Conservation (phyloP, 2,113 vertebrate species). For the Puma concolor region DNA sequence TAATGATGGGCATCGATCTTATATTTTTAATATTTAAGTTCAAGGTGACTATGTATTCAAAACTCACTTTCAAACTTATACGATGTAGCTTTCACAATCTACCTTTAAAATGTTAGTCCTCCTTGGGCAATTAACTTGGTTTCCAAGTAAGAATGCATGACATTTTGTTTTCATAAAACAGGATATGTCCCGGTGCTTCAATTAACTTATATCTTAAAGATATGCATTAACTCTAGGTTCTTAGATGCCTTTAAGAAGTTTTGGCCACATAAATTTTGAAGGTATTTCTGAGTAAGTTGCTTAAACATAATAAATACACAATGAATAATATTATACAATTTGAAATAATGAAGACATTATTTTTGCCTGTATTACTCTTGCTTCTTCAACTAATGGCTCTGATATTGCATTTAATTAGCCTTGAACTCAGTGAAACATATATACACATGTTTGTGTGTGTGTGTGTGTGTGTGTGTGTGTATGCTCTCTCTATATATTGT, state of each 20-base stretch:
- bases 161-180: slow-evolving; percentile 67
- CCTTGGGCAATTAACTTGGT: slow-evolving; percentile 74
- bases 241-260: slow-evolving; percentile 54
- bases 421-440: slow-evolving; percentile 53
- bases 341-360: slow-evolving; percentile 62
- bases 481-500: too few species aligned
- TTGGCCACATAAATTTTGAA: slow-evolving; percentile 65
- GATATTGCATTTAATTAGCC: background rate
- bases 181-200: slow-evolving; percentile 58
- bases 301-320: slow-evolving; percentile 57
- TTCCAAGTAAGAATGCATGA: background rate
- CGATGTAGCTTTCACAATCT: background rate
- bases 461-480: too few species aligned
- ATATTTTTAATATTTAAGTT: slow-evolving; percentile 48
- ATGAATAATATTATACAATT: background rate
- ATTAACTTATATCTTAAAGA: slow-evolving; percentile 66
- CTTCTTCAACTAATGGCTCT: background rate
- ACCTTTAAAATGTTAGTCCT: slow-evolving; percentile 55
- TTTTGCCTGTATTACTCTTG: slow-evolving; percentile 57
- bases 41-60: slow-evolving; percentile 31
- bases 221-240: slow-evolving; percentile 40
- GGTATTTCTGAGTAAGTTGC: slow-evolving; percentile 51
- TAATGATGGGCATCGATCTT: background rate
- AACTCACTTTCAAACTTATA: slow-evolving; percentile 1
- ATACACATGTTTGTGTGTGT: background rate